Percentiles rank a stretch among this genome's conserved stretches.
Conservation (phyloP, 1,140 invertebrate species). For the Bemisia tabaci region DNA sequence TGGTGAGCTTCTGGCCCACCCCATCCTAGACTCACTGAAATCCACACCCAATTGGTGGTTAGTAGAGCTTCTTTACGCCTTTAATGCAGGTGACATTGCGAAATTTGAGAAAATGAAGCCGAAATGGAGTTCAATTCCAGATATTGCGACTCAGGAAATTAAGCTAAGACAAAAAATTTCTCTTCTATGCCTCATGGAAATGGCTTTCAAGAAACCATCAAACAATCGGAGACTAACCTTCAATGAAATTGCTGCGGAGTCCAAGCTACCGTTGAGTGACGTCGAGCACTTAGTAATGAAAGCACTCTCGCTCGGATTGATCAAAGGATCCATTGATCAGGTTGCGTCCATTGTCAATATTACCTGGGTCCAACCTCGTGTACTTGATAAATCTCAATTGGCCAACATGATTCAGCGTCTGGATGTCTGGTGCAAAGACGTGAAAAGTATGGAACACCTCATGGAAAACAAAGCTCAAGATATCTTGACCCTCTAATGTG, state of each 20-base stretch:
- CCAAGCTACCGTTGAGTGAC: slow-evolving; percentile 63
- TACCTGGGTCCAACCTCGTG: slow-evolving; percentile 86
- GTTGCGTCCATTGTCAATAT: slow-evolving; percentile 67
- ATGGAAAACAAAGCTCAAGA: slow-evolving; percentile 69
- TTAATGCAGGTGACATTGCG: slow-evolving; percentile 80
- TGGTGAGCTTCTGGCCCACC: slow-evolving; percentile 90
- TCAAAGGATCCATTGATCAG: slow-evolving; percentile 91
- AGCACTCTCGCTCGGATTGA: slow-evolving; percentile 85
- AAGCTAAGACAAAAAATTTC: slow-evolving; percentile 85
- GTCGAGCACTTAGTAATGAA: slow-evolving; percentile 97
- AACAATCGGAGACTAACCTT: slow-evolving; percentile 71
- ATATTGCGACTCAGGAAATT: slow-evolving; percentile 72
- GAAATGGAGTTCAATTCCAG: slow-evolving; percentile 68
- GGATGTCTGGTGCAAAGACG: slow-evolving; percentile 68
- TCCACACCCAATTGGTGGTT: slow-evolving; percentile 78
- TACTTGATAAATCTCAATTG: slow-evolving; percentile 58
- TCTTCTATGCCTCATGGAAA: slow-evolving; percentile 92
- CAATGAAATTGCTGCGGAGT: slow-evolving; percentile 75
- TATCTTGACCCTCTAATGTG: slow-evolving; percentile 55
- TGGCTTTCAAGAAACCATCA: slow-evolving; percentile 51
- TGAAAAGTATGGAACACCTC: slow-evolving; percentile 63
- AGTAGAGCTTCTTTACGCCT: slow-evolving; percentile 76
- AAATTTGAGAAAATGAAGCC: slow-evolving; percentile 70
- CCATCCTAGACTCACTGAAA: slow-evolving; percentile 74
- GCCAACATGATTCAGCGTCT: slow-evolving; percentile 61